phyloP scores from a whole-genome alignment of 2,113 vertebrate species.

The Daphoenositta chrysoptera region DNA sequence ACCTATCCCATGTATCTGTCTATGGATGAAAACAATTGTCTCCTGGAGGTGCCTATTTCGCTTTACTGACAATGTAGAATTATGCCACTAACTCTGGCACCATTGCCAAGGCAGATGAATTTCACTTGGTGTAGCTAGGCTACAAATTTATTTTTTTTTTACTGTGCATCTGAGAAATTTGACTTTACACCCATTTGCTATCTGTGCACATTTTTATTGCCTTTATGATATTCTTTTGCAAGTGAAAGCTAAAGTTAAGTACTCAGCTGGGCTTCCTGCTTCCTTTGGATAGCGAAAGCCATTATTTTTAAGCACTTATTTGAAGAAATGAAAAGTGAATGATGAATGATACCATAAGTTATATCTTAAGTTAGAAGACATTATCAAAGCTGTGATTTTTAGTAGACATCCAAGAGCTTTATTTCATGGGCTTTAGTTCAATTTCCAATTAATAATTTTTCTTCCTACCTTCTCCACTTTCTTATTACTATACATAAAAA shows the following conservation, averaged over 20 bases:
- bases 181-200: background rate
- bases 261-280: background rate
- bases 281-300: constrained; percentile 8
- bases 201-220: background rate
- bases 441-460: constrained; percentile 38
- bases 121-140: background rate
- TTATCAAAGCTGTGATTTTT: constrained; percentile 48
- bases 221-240: constrained; percentile 8
- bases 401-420: constrained; percentile 6
- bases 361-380: constrained; percentile 19
- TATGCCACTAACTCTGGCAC: background rate
- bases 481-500: background rate
- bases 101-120: background rate
- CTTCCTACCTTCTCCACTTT: background rate
- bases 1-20: background rate
- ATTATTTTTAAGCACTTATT: constrained; percentile 48
- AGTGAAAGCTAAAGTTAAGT: constrained; percentile 9
- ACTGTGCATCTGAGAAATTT: background rate
- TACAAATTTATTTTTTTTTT: background rate
- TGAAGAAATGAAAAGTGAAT: constrained; percentile 41
- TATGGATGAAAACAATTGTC: constrained; percentile 9
- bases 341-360: constrained; percentile 29
- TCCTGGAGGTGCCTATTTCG: constrained; percentile 16
- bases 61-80: background rate
- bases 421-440: background rate